phyloP scores from a whole-genome alignment of 1,140 invertebrate genomes.

The Drosophila takahashii region DNA sequence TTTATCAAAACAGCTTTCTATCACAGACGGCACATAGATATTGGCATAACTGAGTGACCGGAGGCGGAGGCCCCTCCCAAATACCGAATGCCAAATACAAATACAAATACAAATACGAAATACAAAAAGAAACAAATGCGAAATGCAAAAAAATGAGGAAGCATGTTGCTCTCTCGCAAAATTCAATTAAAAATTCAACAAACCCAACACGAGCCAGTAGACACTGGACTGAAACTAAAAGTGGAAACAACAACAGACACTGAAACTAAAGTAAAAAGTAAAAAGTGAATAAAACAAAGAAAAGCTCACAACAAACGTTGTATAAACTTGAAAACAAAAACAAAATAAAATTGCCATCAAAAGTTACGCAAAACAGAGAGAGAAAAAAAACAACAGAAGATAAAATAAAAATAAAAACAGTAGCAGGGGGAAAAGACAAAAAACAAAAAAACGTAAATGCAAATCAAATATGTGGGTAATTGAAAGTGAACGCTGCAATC shows the following conservation, averaged over 20 bases:
- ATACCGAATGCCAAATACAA: not conserved
- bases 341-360: slow-evolving; percentile 22
- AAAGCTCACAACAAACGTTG: slow-evolving; percentile 31
- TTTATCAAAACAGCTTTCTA: slow-evolving; percentile 51
- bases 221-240: slow-evolving; percentile 57
- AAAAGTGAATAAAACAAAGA: slow-evolving; percentile 18
- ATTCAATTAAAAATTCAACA: slow-evolving; percentile 81
- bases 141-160: slow-evolving; percentile 40
- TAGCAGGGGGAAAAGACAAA: too few species aligned
- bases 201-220: slow-evolving; percentile 40
- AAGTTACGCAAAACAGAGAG: slow-evolving; percentile 48
- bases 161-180: slow-evolving; percentile 42
- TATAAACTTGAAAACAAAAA: slow-evolving; percentile 47
- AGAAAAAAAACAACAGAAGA: slow-evolving; percentile 15
- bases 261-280: slow-evolving; percentile 22
- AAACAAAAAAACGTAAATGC: slow-evolving; percentile 19
- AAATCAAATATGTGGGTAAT: slow-evolving; percentile 62
- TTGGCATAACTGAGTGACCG: slow-evolving; percentile 46
- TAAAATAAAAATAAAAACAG: slow-evolving; percentile 14
- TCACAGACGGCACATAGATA: slow-evolving; percentile 16
- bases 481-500: slow-evolving; percentile 45
- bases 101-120: slow-evolving; percentile 6
- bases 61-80: slow-evolving; percentile 17
- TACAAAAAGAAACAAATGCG: not conserved
- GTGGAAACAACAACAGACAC: slow-evolving; percentile 42